Conservation (phyloP, 2,113 vertebrate species). For the Chunga burmeisteri region DNA sequence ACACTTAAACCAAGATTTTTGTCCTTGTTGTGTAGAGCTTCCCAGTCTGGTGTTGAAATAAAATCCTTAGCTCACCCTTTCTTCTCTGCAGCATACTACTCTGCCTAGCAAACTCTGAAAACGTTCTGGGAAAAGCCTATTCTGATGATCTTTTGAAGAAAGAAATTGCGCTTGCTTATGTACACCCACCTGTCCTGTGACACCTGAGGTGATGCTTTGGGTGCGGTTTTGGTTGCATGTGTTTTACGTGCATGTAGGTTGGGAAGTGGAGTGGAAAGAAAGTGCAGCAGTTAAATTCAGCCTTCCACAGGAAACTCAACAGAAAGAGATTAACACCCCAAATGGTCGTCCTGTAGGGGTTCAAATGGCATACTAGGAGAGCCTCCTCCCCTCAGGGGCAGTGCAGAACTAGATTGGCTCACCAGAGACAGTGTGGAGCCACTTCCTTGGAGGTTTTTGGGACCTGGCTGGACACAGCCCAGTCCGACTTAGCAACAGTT, state of each 20-base stretch:
- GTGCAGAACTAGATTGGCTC: background rate
- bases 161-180: background rate
- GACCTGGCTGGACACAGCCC: background rate
- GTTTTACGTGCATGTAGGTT: background rate
- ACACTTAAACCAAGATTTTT: background rate
- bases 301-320: background rate
- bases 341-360: background rate
- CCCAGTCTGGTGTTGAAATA: background rate
- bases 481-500: background rate
- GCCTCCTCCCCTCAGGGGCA: background rate
- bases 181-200: background rate
- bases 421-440: background rate
- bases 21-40: background rate
- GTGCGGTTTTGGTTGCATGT: background rate
- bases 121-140: background rate
- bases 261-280: background rate
- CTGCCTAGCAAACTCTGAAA: background rate
- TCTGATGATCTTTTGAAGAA: background rate
- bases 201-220: background rate
- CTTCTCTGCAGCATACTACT: background rate
- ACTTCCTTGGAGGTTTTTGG: background rate
- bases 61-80: constrained; percentile 4
- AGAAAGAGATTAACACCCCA: background rate
- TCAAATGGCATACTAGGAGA: background rate
- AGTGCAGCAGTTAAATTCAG: background rate